Conservation (phyloP, 1,140 invertebrate genomes). For the Drosophila mauritiana region DNA sequence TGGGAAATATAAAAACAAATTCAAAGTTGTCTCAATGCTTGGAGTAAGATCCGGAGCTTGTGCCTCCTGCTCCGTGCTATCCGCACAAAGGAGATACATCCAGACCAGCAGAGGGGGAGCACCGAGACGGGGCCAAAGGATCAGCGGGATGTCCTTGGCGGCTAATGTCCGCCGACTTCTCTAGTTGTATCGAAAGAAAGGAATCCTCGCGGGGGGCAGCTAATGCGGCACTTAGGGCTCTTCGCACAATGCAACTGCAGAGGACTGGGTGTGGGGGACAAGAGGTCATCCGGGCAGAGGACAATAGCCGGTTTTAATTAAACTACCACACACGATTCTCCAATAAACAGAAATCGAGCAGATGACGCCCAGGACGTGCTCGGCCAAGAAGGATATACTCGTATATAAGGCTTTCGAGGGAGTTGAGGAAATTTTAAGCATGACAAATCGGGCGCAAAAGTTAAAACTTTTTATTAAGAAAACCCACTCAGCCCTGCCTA, state of each 20-base stretch:
- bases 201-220: constrained; percentile 17
- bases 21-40: too few relatives aligned
- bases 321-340: constrained; percentile 47
- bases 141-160: constrained; percentile 60
- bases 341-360: constrained; percentile 49
- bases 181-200: constrained; percentile 47
- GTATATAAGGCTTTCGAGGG: background rate
- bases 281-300: constrained; percentile 32
- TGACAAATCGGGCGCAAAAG: constrained; percentile 36
- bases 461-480: constrained; percentile 43
- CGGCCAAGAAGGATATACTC: background rate
- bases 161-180: constrained; percentile 39
- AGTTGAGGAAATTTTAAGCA: constrained; percentile 39
- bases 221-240: constrained; percentile 51
- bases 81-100: constrained; percentile 50
- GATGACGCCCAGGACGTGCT: constrained; percentile 39
- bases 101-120: constrained; percentile 16
- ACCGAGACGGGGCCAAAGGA: constrained; percentile 44
- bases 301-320: constrained; percentile 69
- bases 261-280: background rate
- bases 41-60: constrained; percentile 9
- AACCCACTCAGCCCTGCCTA: constrained; percentile 3
- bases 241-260: constrained; percentile 39
- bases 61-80: constrained; percentile 1
- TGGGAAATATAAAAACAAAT: background rate